These are phyloP conservation scores for Myzus persicae DNA, from an alignment of 1,140 invertebrate species.

Conservation along the genomic window DNA sequence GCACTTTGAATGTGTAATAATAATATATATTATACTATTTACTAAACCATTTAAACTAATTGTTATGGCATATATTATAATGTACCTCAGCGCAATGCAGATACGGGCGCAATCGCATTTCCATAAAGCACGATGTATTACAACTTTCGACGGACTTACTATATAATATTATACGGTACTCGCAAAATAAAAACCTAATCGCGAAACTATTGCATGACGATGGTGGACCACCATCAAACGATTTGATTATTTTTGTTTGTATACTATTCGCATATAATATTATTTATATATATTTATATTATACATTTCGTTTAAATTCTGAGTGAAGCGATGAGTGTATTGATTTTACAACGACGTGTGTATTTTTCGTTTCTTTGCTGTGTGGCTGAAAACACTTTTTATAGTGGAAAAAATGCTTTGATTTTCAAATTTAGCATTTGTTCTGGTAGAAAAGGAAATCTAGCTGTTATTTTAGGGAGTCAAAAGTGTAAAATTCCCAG, in stretches of 20 bases:
- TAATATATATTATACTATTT: background rate
- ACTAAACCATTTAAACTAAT: background rate
- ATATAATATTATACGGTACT: background rate
- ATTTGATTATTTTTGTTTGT: background rate
- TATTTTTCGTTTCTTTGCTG: too few species aligned
- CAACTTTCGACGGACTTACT: background rate
- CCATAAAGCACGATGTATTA: background rate
- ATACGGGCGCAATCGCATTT: background rate
- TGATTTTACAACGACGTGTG: too few species aligned
- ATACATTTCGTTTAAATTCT: background rate
- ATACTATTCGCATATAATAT: background rate
- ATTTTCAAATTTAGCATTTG: too few species aligned
- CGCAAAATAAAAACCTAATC: background rate
- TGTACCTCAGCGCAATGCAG: background rate
- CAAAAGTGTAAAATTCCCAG: too few species aligned
- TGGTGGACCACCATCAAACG: background rate
- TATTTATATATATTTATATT: background rate
- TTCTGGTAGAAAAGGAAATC: too few species aligned
- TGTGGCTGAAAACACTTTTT: too few species aligned
- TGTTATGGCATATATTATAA: background rate
- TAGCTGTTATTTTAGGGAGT: too few species aligned
- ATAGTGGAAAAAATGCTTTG: too few species aligned
- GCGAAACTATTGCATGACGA: background rate
- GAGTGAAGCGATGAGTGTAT: too few species aligned
- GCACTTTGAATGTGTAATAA: background rate